phyloP scores from a whole-genome alignment of 2,113 vertebrate genomes.

The Corynorhinus townsendii region DNA sequence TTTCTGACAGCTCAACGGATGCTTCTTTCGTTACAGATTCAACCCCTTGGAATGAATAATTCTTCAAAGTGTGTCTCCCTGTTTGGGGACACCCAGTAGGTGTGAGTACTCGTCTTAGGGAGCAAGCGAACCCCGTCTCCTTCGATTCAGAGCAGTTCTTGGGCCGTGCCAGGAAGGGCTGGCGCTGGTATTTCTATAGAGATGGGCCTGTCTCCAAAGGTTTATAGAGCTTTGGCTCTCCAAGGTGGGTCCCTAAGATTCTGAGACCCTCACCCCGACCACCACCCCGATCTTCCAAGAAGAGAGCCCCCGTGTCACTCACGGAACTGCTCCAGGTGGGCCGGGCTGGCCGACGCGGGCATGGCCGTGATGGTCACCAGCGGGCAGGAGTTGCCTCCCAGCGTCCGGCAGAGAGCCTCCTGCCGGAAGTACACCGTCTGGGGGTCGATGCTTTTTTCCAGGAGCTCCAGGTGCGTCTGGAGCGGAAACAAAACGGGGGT shows the following conservation, averaged over 20 bases:
- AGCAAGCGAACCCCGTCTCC: too few species aligned
- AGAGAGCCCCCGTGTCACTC: slow-evolving; percentile 73
- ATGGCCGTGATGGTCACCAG: slow-evolving; percentile 93
- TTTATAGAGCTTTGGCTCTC: background rate
- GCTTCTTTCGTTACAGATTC: too few species aligned
- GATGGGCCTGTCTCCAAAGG: background rate
- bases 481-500: slow-evolving; percentile 39
- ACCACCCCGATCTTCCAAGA: background rate
- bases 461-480: slow-evolving; percentile 88
- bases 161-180: background rate
- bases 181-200: background rate
- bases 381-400: slow-evolving; percentile 90
- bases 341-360: slow-evolving; percentile 81
- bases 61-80: too few species aligned
- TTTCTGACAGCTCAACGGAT: too few species aligned
- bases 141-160: background rate
- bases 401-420: slow-evolving; percentile 85
- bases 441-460: slow-evolving; percentile 82
- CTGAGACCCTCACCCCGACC: background rate
- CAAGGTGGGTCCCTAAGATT: background rate
- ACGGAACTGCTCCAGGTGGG: slow-evolving; percentile 88
- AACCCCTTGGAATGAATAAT: too few species aligned
- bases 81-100: too few species aligned
- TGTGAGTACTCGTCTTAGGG: too few species aligned
- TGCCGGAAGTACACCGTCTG: slow-evolving; percentile 86